A percentile compares a stretch with the other conserved stretches of the same genome.
These are phyloP conservation scores for Cladopsammia gracilis DNA, from an alignment of 64 coral and sea anemone genomes.

Conservation along the genomic window DNA sequence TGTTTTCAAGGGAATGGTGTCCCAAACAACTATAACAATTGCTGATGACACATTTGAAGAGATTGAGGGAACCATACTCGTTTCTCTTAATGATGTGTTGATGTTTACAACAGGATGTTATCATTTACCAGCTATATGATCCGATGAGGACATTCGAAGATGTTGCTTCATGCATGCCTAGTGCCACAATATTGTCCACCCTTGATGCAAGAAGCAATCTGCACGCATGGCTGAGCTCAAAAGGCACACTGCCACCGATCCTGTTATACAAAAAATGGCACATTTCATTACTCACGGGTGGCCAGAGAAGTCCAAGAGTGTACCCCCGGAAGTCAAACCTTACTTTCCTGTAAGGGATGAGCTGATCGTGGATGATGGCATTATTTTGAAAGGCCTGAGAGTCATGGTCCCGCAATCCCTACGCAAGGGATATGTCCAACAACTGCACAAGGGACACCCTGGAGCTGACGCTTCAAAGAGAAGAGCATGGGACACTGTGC, in stretches of 20 bases:
- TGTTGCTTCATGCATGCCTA: no score
- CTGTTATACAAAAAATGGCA: neutral
- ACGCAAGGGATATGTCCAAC: neutral
- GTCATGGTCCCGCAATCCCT: neutral
- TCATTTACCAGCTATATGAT: constrained; percentile 22
- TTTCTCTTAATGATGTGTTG: neutral
- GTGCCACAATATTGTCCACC: no score
- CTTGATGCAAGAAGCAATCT: no score
- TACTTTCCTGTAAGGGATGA: constrained; percentile 18
- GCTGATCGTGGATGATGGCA: neutral
- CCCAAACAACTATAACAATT: constrained; percentile 8
- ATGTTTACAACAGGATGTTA: constrained; percentile 7
- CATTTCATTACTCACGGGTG: constrained; percentile 7
- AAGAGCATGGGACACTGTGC: neutral
- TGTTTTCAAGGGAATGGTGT: constrained; percentile 29
- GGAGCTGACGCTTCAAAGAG: neutral
- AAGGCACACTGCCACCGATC: neutral
- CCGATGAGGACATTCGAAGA: no score
- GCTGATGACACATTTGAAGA: constrained; percentile 5
- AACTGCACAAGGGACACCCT: neutral
- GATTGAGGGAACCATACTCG: neutral
- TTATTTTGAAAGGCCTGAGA: neutral
- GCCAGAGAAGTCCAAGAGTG: no score
- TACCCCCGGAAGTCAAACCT: neutral
- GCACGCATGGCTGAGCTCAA: neutral